phyloP scores from a whole-genome alignment of 2,113 vertebrate species.

The Bufo bufo region DNA sequence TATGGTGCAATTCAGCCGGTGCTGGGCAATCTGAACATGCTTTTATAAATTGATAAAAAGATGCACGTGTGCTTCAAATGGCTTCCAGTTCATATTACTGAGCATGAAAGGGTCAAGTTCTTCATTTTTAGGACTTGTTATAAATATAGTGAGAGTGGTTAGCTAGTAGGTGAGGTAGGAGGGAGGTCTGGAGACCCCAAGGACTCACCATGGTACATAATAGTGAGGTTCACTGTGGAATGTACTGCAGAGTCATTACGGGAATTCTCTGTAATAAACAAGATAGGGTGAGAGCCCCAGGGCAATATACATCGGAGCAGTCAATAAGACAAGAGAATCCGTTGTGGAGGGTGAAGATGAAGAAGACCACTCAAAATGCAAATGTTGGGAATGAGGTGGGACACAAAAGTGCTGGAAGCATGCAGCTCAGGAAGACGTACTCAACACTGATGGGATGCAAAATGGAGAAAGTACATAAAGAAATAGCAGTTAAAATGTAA shows the following conservation, averaged over 20 bases:
- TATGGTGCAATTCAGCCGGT: background rate
- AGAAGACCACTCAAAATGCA: background rate
- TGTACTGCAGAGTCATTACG: conserved; percentile 81
- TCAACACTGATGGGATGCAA: background rate
- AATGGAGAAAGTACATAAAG: background rate
- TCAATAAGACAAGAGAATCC: conserved; percentile 1
- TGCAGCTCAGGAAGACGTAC: background rate
- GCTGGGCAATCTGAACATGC: background rate
- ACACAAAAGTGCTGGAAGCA: background rate
- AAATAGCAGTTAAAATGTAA: background rate
- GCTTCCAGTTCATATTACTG: background rate
- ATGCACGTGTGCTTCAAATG: background rate
- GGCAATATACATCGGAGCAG: conserved; percentile 52
- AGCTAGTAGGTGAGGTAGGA: conserved; percentile 68
- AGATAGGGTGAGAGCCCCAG: conserved; percentile 72
- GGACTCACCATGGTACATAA: conserved; percentile 91
- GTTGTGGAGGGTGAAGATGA: background rate
- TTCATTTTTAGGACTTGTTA: conserved; percentile 52
- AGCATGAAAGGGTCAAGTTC: background rate
- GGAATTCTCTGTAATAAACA: conserved; percentile 88
- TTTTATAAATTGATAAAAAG: background rate
- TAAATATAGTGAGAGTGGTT: conserved; percentile 70
- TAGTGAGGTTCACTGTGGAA: conserved; percentile 86
- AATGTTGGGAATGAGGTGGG: background rate
- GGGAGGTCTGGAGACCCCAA: conserved; percentile 67